Evolutionary conservation across 2,888 invertebrate genomes (phyloP), one percentile per base, ranked within the genome.

Genomic region (Lasius fuliginosus): DNA sequence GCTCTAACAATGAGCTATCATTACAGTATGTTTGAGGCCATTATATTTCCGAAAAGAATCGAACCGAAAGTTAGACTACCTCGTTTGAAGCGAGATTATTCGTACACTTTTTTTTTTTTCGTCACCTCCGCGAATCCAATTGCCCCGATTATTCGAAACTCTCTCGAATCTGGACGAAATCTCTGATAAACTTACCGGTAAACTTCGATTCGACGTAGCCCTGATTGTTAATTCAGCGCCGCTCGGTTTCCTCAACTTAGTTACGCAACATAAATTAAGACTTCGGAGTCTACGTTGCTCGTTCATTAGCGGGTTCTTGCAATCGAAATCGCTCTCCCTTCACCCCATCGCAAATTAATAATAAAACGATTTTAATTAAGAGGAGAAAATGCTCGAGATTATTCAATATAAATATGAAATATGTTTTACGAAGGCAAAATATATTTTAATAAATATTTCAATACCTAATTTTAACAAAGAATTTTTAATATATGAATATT

Each of bases 1-100:
- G 85, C 74, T 86, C 75, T 88, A 88, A 88, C 89, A 88, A 89
- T 89, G 90, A 89, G 87, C 89, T 88, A 87, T 89, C 85, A 83
- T 87, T 81, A 85, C 67, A 79, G 77, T 75, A 86, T 60, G 81
- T 75, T 53, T 74, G 79, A 23, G 75, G 67, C 60, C 65, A 77
- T 36, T 18, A 23, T 49, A 23, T 49, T 49, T 40, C 40, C 65
- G 83, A 85, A 88, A 69, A 79, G 83, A 69, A 82, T 79, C 69
- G 74, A 88, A 89, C 12, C 81, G 85, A 85, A 85, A 85, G 40
- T 82, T 85, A 76, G 58, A 77, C 30, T 40, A n/a, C 73, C 62
- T 62, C 33, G 42, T 84, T 84, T 60, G 77, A 84, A 83, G 30
- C 81, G 71, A 68, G 46, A 46, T 3, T 18, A 18, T 49, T 42